Evolutionary conservation across 2,113 vertebrate genomes (phyloP), one percentile per base, ranked within the genome.

Genomic region (Oreamnos americanus): DNA sequence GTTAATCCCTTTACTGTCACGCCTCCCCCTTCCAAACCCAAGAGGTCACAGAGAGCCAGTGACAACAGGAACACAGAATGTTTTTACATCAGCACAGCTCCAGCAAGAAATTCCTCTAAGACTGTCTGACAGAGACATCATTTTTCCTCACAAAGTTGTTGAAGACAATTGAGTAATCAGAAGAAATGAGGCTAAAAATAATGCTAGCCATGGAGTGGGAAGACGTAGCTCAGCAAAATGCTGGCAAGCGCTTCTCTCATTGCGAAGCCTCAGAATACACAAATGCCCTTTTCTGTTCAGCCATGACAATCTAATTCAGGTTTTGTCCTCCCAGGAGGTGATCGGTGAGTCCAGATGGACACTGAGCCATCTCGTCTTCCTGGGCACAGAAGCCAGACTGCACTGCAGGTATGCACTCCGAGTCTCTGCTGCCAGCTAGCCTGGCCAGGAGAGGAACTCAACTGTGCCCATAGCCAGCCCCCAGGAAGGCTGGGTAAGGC

Each of bases 231-330:
- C 43, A 57, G 62, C 58, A 85, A 78, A 93, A 87, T 30, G 25
- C 47, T 87, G 62, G 92, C 78, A 87, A 95, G 82, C 5, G 62
- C 51, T 39, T 87, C 85, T 88, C 76, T 30, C 49, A 25, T 71
- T 1, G 0, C 67, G 53, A 85, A 74, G 36, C 64, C 84, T 86
- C 92, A 62, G 25, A 85, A 96, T 30, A 57, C 86, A 97, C 91
- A 94, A 93, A 83, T 67, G 90, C 71, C 89, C 87, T 90, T 90
- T 67, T 88, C 94, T 94, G 83, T 86, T 97, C 96, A 91, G 91
- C 83, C 62, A 71, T 96, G 93, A 98, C 94, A 91, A 95, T 94
- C 96, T 97, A 98, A 98, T 98, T 98, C 97, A 97, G 92, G 79
- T 71, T 94, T 92, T 84, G 47, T 93, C 93, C 94, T 96, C 95